Evolutionary conservation across 2,113 vertebrate species (phyloP).

Genomic region (Syrmaticus mikado): DNA sequence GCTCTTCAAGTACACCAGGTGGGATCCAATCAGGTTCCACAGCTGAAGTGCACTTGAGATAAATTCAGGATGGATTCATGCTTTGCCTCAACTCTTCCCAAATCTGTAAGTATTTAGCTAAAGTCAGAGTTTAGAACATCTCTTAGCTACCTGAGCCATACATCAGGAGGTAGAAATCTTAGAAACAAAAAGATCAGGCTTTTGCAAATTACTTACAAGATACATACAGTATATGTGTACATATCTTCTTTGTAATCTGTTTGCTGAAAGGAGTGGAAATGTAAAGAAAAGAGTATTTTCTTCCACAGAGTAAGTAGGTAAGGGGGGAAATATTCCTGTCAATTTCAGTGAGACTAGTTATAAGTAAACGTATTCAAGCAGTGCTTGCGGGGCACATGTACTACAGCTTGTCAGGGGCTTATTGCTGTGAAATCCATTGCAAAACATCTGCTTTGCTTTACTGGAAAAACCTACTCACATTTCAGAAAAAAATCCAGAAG

Average conservation of each 20-base stretch:
- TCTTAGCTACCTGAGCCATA: not conserved
- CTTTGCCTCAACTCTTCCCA: not conserved
- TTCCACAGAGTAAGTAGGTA: not conserved
- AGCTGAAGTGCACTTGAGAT: not conserved
- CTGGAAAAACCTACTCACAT: not conserved
- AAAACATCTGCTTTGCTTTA: conserved; percentile 32
- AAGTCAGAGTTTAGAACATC: not conserved
- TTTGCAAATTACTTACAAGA: not conserved
- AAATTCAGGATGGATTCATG: not conserved
- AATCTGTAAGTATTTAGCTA: not conserved
- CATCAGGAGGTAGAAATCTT: not conserved
- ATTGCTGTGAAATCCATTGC: not conserved
- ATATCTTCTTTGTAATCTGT: not conserved
- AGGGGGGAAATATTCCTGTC: not conserved
- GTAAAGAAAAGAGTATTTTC: not conserved
- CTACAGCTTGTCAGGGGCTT: not conserved
- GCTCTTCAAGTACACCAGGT: not conserved
- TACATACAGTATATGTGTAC: not conserved
- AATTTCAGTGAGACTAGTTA: not conserved
- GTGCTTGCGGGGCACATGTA: not conserved
- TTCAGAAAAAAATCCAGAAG: not conserved
- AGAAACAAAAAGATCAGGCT: not conserved
- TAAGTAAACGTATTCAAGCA: not conserved
- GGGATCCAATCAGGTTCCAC: not conserved
- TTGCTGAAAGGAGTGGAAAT: not conserved